phyloP scores from a whole-genome alignment of 2,113 vertebrate species.

The Xerus inauris region DNA sequence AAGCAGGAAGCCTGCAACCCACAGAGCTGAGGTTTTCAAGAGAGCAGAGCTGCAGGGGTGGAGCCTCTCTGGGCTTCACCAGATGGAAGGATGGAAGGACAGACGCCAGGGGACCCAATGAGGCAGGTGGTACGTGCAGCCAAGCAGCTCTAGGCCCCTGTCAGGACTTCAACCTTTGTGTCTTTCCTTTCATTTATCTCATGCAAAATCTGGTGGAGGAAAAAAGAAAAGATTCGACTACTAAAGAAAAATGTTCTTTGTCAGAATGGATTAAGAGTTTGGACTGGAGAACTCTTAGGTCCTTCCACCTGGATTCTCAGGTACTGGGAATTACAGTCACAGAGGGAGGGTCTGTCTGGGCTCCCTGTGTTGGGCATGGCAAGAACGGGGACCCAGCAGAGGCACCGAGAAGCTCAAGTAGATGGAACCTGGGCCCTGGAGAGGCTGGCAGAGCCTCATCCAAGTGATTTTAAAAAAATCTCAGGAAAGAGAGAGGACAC shows the following conservation, averaged over 20 bases:
- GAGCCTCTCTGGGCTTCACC: rapidly evolving
- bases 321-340: neutral
- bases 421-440: neutral
- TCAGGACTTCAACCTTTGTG: neutral
- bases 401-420: neutral
- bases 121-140: neutral
- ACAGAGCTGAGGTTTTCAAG: no score
- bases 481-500: neutral
- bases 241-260: neutral
- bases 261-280: neutral
- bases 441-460: neutral
- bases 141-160: neutral
- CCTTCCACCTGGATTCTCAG: neutral
- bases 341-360: neutral
- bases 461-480: neutral
- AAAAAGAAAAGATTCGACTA: neutral
- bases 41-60: rapidly evolving
- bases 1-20: neutral
- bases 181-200: neutral
- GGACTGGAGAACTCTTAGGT: neutral
- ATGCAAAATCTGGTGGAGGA: neutral
- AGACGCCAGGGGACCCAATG: rapidly evolving
- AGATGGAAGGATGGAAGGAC: neutral
- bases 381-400: rapidly evolving
- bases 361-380: rapidly evolving